These are phyloP conservation scores for Ciconia maguari DNA, from an alignment of 2,113 vertebrate species.

Conservation along the genomic window DNA sequence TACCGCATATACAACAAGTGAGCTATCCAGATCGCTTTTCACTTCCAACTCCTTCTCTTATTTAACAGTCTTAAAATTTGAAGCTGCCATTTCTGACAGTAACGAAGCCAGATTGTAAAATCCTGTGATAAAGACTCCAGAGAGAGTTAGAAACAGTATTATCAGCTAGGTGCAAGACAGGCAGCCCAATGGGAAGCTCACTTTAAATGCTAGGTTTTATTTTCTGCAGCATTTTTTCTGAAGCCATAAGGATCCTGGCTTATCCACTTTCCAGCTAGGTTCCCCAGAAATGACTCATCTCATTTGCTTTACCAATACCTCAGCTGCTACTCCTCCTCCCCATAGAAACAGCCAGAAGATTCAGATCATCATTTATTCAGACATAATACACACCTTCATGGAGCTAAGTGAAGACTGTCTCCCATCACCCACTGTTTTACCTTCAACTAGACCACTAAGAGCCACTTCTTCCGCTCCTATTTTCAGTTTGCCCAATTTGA, in stretches of 20 bases:
- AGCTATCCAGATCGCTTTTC: not conserved
- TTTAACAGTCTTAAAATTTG: not conserved
- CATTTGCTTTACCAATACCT: not conserved
- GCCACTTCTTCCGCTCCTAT: not conserved
- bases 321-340: not conserved
- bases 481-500: not conserved
- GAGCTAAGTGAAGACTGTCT: not conserved
- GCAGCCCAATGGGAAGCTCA: not conserved
- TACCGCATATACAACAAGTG: not conserved
- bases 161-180: not conserved
- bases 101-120: not conserved
- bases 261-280: not conserved
- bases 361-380: not conserved
- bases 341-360: not conserved
- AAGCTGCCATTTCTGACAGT: not conserved
- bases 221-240: constrained; percentile 16
- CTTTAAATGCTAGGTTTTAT: constrained; percentile 4
- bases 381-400: not conserved
- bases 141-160: not conserved
- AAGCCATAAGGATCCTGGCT: constrained; percentile 7
- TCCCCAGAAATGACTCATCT: constrained; percentile 35
- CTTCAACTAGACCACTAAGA: not conserved
- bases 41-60: not conserved
- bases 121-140: not conserved
- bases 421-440: not conserved